Evolutionary conservation across 2,888 invertebrate genomes (phyloP), one percentile per base, ranked within the genome.

Genomic region (Tribolium freemani): DNA sequence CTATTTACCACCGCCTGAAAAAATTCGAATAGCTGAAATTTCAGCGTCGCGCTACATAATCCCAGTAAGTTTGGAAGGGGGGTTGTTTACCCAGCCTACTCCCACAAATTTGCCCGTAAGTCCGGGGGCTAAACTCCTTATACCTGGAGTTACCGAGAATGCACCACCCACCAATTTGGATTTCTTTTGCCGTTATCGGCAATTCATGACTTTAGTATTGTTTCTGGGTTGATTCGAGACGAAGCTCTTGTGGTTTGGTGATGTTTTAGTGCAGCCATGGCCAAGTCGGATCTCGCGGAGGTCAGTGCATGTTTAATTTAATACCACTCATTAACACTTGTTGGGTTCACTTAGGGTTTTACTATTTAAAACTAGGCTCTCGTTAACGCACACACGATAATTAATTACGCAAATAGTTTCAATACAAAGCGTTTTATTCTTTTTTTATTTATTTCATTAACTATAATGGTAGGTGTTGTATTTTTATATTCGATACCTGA

Each of bases 301-400:
- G 83, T 83, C 77, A 78, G 82, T 82, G 71, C 69, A 78, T 80
- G 73, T 71, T 81, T 77, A 77, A 72, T 75, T 61, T 69, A 69
- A 60, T 61, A 57, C 67, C 67, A 46, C 67, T 67, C 10, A 69
- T 69, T 63, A 69, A 61, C 69, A 63, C 69, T 63, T 69, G 54
- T 67, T 67, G 67, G 50, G 53, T 69, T 61, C 68, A 73, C 73
- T 73, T 75, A 75, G 74, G 76, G 75, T 72, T 75, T 74, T 74
- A 79, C 77, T 69, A 69, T 63, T 72, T 75, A 76, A 80, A 83
- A 83, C 82, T 83, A 81, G 82, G 79, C 78, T 77, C 81, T 82
- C 66, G 81, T 84, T 84, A 83, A 76, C 81, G 75, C 54, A 21
- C n/a, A 26, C 31, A 51, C 71, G 81, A 75, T 83, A 84, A 84